A percentile compares a stretch with the other conserved stretches of the same genome.
Conservation (phyloP, 2,797 vertebrate species). For the Anguilla pacifica region DNA sequence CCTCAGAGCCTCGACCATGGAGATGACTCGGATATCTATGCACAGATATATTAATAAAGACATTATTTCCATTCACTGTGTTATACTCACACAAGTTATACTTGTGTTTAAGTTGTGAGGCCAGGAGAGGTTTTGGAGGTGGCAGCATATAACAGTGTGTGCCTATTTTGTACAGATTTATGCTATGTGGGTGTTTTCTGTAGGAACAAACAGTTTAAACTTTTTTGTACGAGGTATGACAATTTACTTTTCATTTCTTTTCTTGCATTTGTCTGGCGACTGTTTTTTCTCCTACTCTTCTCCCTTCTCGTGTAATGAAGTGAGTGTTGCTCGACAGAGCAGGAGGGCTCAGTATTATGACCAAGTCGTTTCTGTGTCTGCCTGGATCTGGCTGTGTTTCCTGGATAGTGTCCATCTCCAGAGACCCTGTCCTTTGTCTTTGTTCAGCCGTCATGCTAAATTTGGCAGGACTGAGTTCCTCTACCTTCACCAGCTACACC, state of each 20-base stretch:
- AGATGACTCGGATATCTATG: not conserved
- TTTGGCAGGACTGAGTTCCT: not conserved
- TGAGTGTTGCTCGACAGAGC: not conserved
- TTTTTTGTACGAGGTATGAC: not conserved
- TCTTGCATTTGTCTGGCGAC: not conserved
- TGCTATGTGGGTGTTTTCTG: not conserved
- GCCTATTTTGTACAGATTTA: not conserved
- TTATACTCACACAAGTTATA: not conserved
- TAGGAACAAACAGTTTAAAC: not conserved
- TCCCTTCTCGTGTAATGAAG: not conserved
- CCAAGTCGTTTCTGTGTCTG: not conserved
- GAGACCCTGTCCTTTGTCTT: not conserved
- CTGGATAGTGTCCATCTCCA: not conserved
- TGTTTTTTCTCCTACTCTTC: not conserved
- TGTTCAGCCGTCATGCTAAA: not conserved
- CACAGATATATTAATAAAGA: not conserved
- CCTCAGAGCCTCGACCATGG: not conserved
- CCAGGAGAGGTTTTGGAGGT: not conserved
- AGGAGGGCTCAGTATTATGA: not conserved
- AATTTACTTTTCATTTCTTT: not conserved
- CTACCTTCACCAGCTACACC: too few species aligned
- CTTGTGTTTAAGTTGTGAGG: not conserved
- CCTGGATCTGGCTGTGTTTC: not conserved
- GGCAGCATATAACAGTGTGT: not conserved
- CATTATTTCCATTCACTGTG: not conserved